A percentile compares a stretch with the other conserved stretches of the same genome.
phyloP scores from a whole-genome alignment of 2,888 invertebrate species.

The Ectropis crepuscularia region DNA sequence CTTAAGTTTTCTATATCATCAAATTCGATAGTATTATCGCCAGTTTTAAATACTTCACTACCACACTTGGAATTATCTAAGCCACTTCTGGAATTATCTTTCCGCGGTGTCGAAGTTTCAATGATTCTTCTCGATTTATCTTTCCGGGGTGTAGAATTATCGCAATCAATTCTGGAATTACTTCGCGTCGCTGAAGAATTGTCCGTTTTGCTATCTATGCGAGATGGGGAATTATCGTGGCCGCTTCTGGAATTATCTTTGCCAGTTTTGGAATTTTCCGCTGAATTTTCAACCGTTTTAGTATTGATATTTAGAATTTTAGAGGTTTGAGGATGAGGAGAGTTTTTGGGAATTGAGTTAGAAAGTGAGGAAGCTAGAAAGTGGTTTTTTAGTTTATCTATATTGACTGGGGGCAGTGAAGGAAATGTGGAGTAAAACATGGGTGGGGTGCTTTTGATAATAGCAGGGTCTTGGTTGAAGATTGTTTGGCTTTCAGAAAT shows the following conservation, averaged over 20 bases:
- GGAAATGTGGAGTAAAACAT: constrained; percentile 5
- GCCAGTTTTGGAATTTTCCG: constrained; percentile 3
- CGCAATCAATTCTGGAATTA: neutral
- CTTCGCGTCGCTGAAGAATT: neutral
- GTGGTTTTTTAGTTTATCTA: neutral
- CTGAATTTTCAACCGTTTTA: neutral
- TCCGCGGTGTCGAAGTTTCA: too few species aligned
- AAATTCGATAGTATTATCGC: neutral
- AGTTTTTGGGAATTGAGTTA: neutral
- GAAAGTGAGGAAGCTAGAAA: neutral
- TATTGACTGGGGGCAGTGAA: neutral
- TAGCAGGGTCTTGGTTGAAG: neutral
- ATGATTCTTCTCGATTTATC: too few species aligned
- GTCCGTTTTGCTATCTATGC: neutral
- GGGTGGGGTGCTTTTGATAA: constrained; percentile 6
- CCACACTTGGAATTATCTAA: neutral
- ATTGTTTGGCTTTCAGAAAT: neutral
- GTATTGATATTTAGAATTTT: neutral
- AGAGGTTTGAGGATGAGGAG: neutral
- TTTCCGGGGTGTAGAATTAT: too few species aligned
- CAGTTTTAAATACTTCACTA: too few species aligned
- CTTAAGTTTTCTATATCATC: neutral
- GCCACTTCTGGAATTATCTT: neutral
- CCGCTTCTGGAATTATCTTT: neutral
- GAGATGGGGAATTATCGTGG: neutral